A percentile compares a stretch with the other conserved stretches of the same genome.
Evolutionary conservation across 2,113 vertebrate species (phyloP).

Genomic region (Corythoichthys intestinalis): DNA sequence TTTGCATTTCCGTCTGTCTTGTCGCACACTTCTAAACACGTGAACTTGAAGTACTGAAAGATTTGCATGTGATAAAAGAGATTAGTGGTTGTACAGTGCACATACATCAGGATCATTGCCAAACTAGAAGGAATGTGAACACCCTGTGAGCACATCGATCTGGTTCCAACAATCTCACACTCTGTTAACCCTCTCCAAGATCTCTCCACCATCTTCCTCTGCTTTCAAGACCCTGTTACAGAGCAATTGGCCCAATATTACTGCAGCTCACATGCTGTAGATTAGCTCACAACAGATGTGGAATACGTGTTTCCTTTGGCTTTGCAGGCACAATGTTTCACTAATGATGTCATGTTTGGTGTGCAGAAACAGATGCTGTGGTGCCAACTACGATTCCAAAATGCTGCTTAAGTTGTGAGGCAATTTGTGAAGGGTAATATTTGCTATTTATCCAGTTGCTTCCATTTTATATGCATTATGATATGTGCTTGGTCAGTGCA

Average conservation of each 20-base stretch:
- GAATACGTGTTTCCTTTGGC: constrained; percentile 47
- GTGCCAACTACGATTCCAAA: constrained; percentile 25
- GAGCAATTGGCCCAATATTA: constrained; percentile 1
- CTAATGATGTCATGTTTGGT: constrained; percentile 51
- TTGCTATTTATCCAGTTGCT: background rate
- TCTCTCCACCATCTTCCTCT: background rate
- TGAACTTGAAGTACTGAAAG: constrained; percentile 15
- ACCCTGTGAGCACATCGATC: constrained; percentile 55
- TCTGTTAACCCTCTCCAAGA: constrained; percentile 35
- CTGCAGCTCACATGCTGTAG: background rate
- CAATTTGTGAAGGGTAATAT: background rate
- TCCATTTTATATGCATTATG: background rate
- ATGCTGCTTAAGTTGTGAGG: background rate
- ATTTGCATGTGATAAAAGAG: constrained; percentile 29
- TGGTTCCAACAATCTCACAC: constrained; percentile 30
- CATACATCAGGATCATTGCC: constrained; percentile 49
- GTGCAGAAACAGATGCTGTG: constrained; percentile 18
- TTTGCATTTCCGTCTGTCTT: background rate
- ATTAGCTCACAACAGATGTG: constrained; percentile 45
- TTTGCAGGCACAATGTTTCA: constrained; percentile 10
- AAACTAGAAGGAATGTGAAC: constrained; percentile 52
- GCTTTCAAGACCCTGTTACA: background rate
- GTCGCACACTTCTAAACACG: constrained; percentile 24
- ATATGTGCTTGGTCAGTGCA: background rate
- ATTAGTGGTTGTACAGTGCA: constrained; percentile 40